Conservation (phyloP, 2,797 vertebrate genomes). For the Melanotaenia maccullochi region DNA sequence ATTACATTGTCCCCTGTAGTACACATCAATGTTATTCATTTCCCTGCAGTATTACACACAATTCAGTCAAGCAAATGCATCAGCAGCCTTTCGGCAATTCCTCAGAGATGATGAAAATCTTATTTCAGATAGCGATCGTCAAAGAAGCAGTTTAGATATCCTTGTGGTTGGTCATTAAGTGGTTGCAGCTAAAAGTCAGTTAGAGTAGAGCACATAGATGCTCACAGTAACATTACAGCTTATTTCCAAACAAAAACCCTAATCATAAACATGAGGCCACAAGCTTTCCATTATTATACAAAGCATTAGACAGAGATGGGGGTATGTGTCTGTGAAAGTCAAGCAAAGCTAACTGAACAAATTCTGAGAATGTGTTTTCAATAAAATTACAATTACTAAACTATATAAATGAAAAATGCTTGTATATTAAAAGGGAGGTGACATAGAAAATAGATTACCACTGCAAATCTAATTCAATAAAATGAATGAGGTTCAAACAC, state of each 20-base stretch:
- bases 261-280: not conserved
- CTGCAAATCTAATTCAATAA: not conserved
- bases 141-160: slow-evolving; percentile 11
- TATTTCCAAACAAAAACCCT: not conserved
- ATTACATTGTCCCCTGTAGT: slow-evolving; percentile 50
- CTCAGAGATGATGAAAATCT: slow-evolving; percentile 11
- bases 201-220: not conserved
- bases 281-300: not conserved
- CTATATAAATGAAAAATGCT: not conserved
- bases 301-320: not conserved
- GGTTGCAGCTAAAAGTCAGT: not conserved
- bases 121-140: slow-evolving; percentile 13
- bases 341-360: not conserved
- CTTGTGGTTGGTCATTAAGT: not conserved
- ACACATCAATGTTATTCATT: slow-evolving; percentile 34
- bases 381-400: not conserved
- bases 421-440: not conserved
- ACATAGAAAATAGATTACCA: too few relatives aligned
- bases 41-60: slow-evolving; percentile 33
- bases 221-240: not conserved
- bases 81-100: slow-evolving; percentile 22
- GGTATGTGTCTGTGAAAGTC: not conserved
- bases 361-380: not conserved
- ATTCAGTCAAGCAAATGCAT: slow-evolving; percentile 36
- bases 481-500: not conserved